Evolutionary conservation across 2,797 vertebrate species (phyloP).

Genomic region (Aotus griseimembra): DNA sequence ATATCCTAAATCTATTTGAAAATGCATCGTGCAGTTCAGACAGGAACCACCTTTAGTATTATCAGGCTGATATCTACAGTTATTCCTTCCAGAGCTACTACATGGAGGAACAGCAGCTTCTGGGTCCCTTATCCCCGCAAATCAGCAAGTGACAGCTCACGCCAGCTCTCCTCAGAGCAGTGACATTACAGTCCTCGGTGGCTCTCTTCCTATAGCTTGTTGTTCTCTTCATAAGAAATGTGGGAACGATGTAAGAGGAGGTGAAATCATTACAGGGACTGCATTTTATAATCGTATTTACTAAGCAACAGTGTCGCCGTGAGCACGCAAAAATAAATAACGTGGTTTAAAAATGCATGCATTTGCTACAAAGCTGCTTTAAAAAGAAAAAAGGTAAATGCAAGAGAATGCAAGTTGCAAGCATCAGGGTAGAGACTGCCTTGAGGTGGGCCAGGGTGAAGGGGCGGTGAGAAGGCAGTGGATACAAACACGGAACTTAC

Average conservation of each 20-base stretch:
- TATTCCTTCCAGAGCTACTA: background rate
- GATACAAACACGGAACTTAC: fast-evolving
- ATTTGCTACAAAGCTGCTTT: background rate
- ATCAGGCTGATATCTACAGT: background rate
- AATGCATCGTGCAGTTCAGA: background rate
- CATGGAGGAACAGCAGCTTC: background rate
- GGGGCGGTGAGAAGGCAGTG: fast-evolving
- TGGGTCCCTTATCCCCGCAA: background rate
- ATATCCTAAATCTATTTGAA: background rate
- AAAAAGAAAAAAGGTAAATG: background rate
- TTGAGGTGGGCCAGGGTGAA: fast-evolving
- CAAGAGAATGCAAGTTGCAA: fast-evolving
- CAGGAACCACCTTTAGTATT: fast-evolving
- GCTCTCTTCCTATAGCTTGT: too few species aligned
- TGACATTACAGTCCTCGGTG: fast-evolving
- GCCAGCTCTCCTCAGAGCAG: fast-evolving
- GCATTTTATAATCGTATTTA: background rate
- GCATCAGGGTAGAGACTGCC: background rate
- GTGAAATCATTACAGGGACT: background rate
- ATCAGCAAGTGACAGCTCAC: background rate
- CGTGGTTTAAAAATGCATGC: fast-evolving
- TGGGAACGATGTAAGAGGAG: fast-evolving
- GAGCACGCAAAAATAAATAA: too few species aligned
- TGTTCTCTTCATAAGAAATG: fast-evolving
- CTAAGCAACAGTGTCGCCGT: background rate